Conservation (phyloP, 92 coral and sea anemone genomes). For the Zoanthus sociatus region DNA sequence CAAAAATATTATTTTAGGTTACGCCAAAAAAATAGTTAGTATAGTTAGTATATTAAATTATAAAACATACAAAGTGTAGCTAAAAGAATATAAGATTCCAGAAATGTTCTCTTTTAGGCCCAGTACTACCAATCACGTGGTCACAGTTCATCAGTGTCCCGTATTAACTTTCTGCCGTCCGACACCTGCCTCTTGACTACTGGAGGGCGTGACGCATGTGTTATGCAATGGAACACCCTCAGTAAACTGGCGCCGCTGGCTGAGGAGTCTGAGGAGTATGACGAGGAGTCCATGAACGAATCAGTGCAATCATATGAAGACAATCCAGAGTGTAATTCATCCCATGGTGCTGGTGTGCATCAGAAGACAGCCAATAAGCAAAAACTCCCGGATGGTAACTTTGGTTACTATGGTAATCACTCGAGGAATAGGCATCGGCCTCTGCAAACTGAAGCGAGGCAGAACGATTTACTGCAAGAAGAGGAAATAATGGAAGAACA, state of each 20-base stretch:
- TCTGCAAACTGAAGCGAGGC: neutral
- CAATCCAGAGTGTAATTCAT: neutral
- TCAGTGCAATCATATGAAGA: slow-evolving; percentile 13
- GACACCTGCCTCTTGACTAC: slow-evolving; percentile 82
- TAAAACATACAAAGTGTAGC: no score
- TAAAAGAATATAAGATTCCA: no score
- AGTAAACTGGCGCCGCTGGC: slow-evolving; percentile 62
- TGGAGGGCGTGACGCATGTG: slow-evolving; percentile 84
- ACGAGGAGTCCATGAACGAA: neutral
- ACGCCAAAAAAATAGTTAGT: no score
- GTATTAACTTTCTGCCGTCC: slow-evolving; percentile 77
- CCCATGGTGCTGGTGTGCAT: neutral
- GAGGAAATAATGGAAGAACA: slow-evolving; percentile 5
- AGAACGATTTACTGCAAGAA: neutral
- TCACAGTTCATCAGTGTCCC: slow-evolving; percentile 85
- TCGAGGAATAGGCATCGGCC: slow-evolving; percentile 2
- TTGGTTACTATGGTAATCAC: slow-evolving; percentile 3
- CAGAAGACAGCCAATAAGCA: neutral
- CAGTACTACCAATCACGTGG: slow-evolving; percentile 92
- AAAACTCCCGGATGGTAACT: slow-evolving; percentile 13
- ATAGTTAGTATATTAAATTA: no score
- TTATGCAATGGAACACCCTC: slow-evolving; percentile 85
- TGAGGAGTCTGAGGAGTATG: slow-evolving; percentile 62
- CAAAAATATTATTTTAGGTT: no score
- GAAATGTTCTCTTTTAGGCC: slow-evolving; percentile 52